Evolutionary conservation across 2,888 invertebrate species (phyloP), one percentile per base, ranked within the genome.

Genomic region (Isoperla grammatica): DNA sequence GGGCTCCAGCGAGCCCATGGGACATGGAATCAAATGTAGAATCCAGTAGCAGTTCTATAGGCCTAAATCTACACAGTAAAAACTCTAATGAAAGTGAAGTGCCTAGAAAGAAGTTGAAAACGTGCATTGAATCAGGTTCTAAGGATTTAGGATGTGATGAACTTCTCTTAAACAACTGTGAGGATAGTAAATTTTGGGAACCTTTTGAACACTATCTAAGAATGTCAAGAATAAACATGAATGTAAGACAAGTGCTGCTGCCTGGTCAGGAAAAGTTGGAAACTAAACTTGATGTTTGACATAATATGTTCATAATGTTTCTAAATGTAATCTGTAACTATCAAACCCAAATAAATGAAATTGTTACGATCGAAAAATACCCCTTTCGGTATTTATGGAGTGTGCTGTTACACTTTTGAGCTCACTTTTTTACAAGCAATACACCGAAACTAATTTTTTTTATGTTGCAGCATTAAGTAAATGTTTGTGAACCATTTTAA

Each of bases 171-270:
- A 9, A 37, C 2, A 66, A 61, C 57, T 73, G 75, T 45, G 64
- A 65, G 9, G 71, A 77, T 62, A 71, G 73, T 29, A 58, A 66
- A 0, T 74, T 76, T 68, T 86, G 84, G 84, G 68, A 70, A 60
- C 76, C 75, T 2, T 85, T 81, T 69, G 71, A 75, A 17, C 72
- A 76, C 53, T 94, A 89, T 74, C 74, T 90, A 45, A 73, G 76
- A 55, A 78, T 80, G 67, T 87, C 89, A 35, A 83, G 98, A 71
- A 90, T 98, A 58, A 98, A 98, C 78, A 82, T 98, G 65, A 98
- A 96, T 79, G 86, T 96, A 6, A 78, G 97, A 70, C 96, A 97
- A 78, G 95, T 97, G 37, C 76, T 92, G 68, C 78, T 79, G 72
- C 74, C 78, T 67, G 83, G 80, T 62, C 82, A 85, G 67, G 75